Base-by-base conservation (phyloP, 2,888 invertebrate genomes). In the Synanthedon andrenaeformis region DNA sequence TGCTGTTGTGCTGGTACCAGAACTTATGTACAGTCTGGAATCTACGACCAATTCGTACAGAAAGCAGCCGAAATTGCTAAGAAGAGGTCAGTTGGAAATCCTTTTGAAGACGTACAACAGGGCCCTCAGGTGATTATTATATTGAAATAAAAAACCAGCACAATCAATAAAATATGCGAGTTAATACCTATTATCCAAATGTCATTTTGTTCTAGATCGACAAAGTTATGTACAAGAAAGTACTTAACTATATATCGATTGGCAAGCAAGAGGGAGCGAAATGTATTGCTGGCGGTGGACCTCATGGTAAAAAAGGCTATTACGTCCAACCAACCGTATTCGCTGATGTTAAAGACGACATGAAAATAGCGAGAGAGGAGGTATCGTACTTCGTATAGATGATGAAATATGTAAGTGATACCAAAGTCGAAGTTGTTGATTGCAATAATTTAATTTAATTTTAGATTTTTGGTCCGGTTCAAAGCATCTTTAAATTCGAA, bases 391-490 rank as follows among this genome's bases (percentile, higher is more conserved):
- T 28, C 10, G 35, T 35, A 35, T 10, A 35, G 8, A 57, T 65
- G 58, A 58, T 65, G 58, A 58, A 17, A 41, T 51, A 23, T 45
- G 49, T 6, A 2, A 5, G 35, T 35, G 10, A 35, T 1, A 35
- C 10, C 10, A 35, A 35, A 35, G 5, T 35, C 5, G 10, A 35
- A 35, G 10, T 35, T 35, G 10, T 1, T 35, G 10, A 35, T 35
- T 35, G 35, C 8, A 35, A 35, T 35, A 10, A 10, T 35, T 35
- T 35, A 1, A 35, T 35, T 35, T 35, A 1, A 35, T 28, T 13
- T 62, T 64, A 95, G 95, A 97, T 97, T 64, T 97, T 97, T 73
- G 97, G 97, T 0, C 97, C 97, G 1, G 96, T 97, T 0, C 96
- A 96, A 82, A 92, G 92, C 54, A 95, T 97, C 61, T 85, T 96